phyloP scores from a whole-genome alignment of 2,113 vertebrate species.

The Haplochromis vanheusdeni region DNA sequence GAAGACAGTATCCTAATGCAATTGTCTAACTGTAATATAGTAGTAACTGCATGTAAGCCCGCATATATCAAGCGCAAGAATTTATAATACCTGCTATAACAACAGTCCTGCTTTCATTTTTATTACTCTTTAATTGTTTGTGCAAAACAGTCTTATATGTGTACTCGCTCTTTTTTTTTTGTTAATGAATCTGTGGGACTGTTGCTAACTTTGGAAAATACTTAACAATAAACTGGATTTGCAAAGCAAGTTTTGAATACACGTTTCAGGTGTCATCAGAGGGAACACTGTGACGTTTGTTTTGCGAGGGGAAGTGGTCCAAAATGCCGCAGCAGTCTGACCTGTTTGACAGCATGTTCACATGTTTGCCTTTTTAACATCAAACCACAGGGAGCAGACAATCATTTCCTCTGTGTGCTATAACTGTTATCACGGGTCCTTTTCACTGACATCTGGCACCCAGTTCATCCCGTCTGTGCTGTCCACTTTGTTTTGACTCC shows the following conservation, averaged over 20 bases:
- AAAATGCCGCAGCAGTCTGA: background rate
- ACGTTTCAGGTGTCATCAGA: background rate
- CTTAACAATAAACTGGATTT: background rate
- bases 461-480: slow-evolving; percentile 26
- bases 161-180: background rate
- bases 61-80: background rate
- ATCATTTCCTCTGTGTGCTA: background rate
- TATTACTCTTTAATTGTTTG: background rate
- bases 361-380: background rate
- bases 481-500: slow-evolving; percentile 51
- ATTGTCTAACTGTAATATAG: background rate
- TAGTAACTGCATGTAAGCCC: background rate
- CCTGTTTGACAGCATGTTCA: background rate
- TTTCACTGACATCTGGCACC: slow-evolving; percentile 31
- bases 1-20: background rate
- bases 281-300: background rate
- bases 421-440: slow-evolving; percentile 12
- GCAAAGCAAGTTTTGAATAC: background rate
- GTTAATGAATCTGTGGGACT: background rate
- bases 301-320: background rate
- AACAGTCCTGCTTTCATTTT: background rate
- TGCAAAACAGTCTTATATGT: background rate
- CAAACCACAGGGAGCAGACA: background rate
- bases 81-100: background rate
- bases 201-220: background rate